Base-by-base conservation (phyloP, 2,888 invertebrate genomes). In the Poecilus cupreus region DNA sequence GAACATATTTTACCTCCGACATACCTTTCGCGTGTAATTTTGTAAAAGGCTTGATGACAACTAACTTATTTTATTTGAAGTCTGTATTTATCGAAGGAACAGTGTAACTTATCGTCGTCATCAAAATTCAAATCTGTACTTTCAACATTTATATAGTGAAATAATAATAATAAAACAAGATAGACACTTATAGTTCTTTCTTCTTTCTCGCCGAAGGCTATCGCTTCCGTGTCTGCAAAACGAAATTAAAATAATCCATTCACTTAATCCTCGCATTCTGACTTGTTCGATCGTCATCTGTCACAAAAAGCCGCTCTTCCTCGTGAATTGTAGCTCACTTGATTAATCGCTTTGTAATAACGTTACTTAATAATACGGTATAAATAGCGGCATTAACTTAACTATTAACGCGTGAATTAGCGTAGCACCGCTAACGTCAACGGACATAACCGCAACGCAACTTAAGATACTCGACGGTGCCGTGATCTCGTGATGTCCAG, bases 281-380 rank as follows among this genome's bases (percentile, higher is more conserved):
- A n/a, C 13, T 43, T 43, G n/a, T n/a, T 10, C 43, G 43, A 43
- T 43, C 43, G n/a, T 43, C 43, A 43, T 43, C 43, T 43, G 43
- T 43, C 43, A 43, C 43, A n/a, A 11, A 43, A n/a, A 13, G 13
- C 43, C 11, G 43, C 43, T 43, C 43, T 43, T 2, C 20, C 10
- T 22, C 4, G 20, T 68, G 68, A 68, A 37, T 68, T 68, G 68
- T 68, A 24, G 51, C 51, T 18, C 13, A 26, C 49, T 75, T 75
- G 74, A 51, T 75, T 49, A 51, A 75, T 75, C 74, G 51, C 26
- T 49, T 75, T 49, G 49, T 75, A 51, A 75, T 75, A 75, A 75
- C 74, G 74, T 75, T 75, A 75, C 74, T 74, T 75, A 75, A 51
- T 49, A 75, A 68, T 68, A 68, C 37, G 68, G 68, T 32, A 68